These are phyloP conservation scores for Barbus barbus DNA, from an alignment of 2,113 vertebrate genomes.

Conservation along the genomic window DNA sequence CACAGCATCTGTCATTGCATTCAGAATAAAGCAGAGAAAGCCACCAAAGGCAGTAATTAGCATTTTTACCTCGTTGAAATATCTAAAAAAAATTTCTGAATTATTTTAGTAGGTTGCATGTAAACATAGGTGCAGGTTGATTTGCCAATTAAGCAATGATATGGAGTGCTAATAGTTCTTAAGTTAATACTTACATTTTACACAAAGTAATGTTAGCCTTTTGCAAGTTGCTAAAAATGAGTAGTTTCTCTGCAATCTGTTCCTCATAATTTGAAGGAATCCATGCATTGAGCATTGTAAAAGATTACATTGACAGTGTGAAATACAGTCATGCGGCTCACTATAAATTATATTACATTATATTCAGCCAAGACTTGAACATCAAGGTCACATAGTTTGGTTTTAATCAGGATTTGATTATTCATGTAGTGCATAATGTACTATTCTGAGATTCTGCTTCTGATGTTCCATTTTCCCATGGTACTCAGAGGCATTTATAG, in stretches of 20 bases:
- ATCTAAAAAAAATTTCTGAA: too few relatives aligned
- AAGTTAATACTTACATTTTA: neutral
- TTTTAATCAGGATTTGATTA: constrained; percentile 43
- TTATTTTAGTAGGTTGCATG: too few relatives aligned
- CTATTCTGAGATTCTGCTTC: constrained; percentile 16
- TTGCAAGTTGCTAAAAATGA: neutral
- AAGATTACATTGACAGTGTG: neutral
- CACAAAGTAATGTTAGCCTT: neutral
- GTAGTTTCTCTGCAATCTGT: neutral
- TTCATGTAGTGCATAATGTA: constrained; percentile 39
- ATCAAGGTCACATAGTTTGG: constrained; percentile 45
- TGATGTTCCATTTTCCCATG: constrained; percentile 25
- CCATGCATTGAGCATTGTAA: neutral
- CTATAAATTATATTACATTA: constrained; percentile 11
- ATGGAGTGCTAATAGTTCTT: neutral
- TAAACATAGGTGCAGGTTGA: too few relatives aligned
- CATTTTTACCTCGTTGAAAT: too few relatives aligned
- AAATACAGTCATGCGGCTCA: neutral
- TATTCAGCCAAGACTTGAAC: neutral
- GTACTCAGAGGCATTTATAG: constrained; percentile 46
- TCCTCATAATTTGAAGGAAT: neutral
- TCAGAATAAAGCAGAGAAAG: too few relatives aligned
- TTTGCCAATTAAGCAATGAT: too few relatives aligned
- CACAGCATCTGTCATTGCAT: too few relatives aligned
- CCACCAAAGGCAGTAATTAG: too few relatives aligned